Percentiles rank a stretch among this genome's conserved stretches.
Conservation (phyloP, 2,797 vertebrate species). For the Cryptoblepharus egeriae region DNA sequence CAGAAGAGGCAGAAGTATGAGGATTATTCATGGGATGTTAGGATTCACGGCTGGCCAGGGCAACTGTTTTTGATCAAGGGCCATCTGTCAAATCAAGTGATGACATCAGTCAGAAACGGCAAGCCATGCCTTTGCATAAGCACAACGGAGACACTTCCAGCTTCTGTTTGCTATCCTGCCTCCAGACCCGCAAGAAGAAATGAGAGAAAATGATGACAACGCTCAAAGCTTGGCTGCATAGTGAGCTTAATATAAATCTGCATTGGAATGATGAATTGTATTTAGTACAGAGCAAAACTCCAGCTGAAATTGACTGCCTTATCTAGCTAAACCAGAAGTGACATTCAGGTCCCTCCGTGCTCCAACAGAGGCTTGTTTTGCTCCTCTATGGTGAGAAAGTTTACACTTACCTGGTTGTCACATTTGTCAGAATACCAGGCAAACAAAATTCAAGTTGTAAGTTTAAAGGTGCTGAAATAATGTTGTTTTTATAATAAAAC, state of each 20-base stretch:
- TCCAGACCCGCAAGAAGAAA: slow-evolving; percentile 62
- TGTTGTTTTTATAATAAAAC: neutral
- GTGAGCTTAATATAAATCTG: slow-evolving; percentile 71
- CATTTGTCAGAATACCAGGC: slow-evolving; percentile 46
- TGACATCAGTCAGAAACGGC: slow-evolving; percentile 49
- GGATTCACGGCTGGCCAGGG: slow-evolving; percentile 24
- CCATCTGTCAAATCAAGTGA: slow-evolving; percentile 33
- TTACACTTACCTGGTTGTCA: slow-evolving; percentile 36
- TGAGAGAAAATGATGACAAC: slow-evolving; percentile 64
- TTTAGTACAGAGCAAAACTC: slow-evolving; percentile 65
- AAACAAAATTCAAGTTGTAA: neutral
- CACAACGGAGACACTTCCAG: slow-evolving; percentile 11
- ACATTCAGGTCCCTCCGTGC: slow-evolving; percentile 62
- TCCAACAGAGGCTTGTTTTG: neutral
- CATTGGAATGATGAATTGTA: slow-evolving; percentile 70
- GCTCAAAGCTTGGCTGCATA: slow-evolving; percentile 51
- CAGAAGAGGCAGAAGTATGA: slow-evolving; percentile 26
- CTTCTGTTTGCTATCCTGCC: slow-evolving; percentile 23
- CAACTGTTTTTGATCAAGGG: slow-evolving; percentile 39
- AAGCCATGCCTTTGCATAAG: slow-evolving; percentile 37
- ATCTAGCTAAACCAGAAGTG: slow-evolving; percentile 75
- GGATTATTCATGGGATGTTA: slow-evolving; percentile 32
- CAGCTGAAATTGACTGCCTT: slow-evolving; percentile 73
- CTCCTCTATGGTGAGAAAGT: neutral
- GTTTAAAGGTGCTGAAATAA: neutral